Percentiles rank a stretch among this genome's conserved stretches.
Conservation (phyloP, 2,797 vertebrate species). For the Phrynocephalus vlangalii region DNA sequence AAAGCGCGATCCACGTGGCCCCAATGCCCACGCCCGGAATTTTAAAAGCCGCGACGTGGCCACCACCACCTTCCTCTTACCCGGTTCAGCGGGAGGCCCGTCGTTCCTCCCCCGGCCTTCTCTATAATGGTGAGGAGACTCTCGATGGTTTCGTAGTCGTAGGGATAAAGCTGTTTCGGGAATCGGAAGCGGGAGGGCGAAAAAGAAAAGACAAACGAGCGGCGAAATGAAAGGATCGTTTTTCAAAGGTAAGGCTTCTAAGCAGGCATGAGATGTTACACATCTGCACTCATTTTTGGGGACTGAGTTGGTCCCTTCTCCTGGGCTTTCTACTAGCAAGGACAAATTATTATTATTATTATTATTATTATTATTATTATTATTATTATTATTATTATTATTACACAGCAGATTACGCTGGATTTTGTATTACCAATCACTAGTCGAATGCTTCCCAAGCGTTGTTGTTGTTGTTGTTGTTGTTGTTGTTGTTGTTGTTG, state of each 20-base stretch:
- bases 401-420: no score
- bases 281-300: neutral
- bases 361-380: no score
- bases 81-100: slow-evolving; percentile 85
- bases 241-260: no score
- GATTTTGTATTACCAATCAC: no score
- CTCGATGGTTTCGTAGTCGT: slow-evolving; percentile 94
- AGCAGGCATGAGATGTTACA: no score
- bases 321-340: neutral
- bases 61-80: slow-evolving; percentile 67
- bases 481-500: no score
- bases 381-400: no score
- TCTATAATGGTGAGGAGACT: slow-evolving; percentile 89
- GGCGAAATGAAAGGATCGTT: neutral
- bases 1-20: no score
- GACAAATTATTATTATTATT: neutral
- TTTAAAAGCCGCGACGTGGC: no score
- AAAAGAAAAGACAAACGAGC: neutral
- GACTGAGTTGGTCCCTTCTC: neutral
- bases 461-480: no score
- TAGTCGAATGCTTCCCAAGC: no score
- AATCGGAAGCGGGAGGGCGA: slow-evolving; percentile 21
- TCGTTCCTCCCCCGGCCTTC: slow-evolving; percentile 84
- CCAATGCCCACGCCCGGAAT: no score
- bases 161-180: slow-evolving; percentile 90